Base-by-base conservation (phyloP, 2,888 invertebrate genomes). In the Craniophora ligustri region DNA sequence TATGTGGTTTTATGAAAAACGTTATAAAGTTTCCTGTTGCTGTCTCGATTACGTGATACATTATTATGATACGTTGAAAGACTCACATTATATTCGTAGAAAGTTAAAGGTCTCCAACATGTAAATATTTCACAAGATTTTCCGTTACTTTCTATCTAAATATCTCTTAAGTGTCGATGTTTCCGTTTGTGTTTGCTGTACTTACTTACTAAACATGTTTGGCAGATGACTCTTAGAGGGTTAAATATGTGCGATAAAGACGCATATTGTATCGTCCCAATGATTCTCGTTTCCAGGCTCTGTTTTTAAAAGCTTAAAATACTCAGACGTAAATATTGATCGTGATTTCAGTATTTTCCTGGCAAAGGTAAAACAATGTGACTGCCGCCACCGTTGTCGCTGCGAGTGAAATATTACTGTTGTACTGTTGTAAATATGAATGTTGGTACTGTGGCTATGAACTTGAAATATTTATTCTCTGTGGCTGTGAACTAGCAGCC, bases 241-340 rank as follows among this genome's bases (percentile, higher is more conserved):
- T 36, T 7, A 41, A 41, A 28, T 41, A 31, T 51, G 7, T 34
- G 2, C 10, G 23, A 21, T 13, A 21, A 14, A 36, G 41, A 58
- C 31, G 6, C 2, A 19, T n/a, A 16, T 31, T 63, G 15, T 42
- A 26, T 32, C 10, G 5, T 26, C 13, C 4, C 8, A 34, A 19
- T 5, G 21, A 54, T 61, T 21, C 35, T 32, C n/a, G 7, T 28
- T 58, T 32, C 28, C 21, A 28, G 19, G 15, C 40, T 32, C 13
- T 7, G 23, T 36, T 38, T 46, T 36, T 18, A 38, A 58, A 63
- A 53, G 65, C 48, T 40, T 51, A 19, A 16, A 46, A 40, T 35
- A 32, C 46, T 39, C 42, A 57, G 64, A 67, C 64, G 40, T 47
- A 30, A 49, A 57, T 70, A 70, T 70, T 51, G 69, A 70, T 60